A percentile compares a stretch with the other conserved stretches of the same genome.
phyloP scores from a whole-genome alignment of 2,797 vertebrate genomes.

The Malacoctenus gilli region DNA sequence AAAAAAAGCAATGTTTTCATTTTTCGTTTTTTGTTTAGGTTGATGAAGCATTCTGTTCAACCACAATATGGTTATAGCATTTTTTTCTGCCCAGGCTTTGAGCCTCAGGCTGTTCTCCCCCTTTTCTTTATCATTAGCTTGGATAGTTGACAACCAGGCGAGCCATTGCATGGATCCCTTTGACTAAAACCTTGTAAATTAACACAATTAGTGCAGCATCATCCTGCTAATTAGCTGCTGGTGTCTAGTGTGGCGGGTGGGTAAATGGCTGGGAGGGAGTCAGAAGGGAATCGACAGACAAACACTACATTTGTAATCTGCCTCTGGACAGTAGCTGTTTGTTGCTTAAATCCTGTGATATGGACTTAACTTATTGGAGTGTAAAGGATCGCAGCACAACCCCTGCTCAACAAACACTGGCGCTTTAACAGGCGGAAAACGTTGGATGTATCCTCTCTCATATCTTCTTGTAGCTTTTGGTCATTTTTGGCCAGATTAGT shows the following conservation, averaged over 20 bases:
- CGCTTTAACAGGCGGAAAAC: conserved; percentile 22
- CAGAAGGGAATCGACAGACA: conserved; percentile 87
- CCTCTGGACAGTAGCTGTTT: conserved; percentile 62
- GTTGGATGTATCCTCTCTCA: conserved; percentile 29
- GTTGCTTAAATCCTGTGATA: conserved; percentile 64
- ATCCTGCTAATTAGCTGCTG: conserved; percentile 96
- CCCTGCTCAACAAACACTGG: conserved; percentile 30
- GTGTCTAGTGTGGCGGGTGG: conserved; percentile 89
- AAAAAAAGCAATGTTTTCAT: conserved; percentile 1
- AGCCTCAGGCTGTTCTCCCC: conserved; percentile 84
- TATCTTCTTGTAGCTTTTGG: conserved; percentile 44
- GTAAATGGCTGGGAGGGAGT: conserved; percentile 88
- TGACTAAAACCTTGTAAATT: conserved; percentile 99
- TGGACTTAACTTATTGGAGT: conserved; percentile 52
- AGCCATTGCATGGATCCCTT: conserved; percentile 92
- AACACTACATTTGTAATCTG: conserved; percentile 76
- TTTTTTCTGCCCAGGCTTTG: conserved; percentile 69
- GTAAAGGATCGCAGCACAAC: conserved; percentile 21
- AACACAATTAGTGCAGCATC: conserved; percentile 99
- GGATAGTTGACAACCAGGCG: conserved; percentile 90
- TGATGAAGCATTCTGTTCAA: conserved; percentile 35
- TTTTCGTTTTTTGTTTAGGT: conserved; percentile 29
- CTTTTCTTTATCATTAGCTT: conserved; percentile 91
- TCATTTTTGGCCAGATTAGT: conserved; percentile 57
- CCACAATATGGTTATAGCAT: conserved; percentile 40